Conservation (phyloP, 2,113 vertebrate genomes). For the Colaptes auratus region DNA sequence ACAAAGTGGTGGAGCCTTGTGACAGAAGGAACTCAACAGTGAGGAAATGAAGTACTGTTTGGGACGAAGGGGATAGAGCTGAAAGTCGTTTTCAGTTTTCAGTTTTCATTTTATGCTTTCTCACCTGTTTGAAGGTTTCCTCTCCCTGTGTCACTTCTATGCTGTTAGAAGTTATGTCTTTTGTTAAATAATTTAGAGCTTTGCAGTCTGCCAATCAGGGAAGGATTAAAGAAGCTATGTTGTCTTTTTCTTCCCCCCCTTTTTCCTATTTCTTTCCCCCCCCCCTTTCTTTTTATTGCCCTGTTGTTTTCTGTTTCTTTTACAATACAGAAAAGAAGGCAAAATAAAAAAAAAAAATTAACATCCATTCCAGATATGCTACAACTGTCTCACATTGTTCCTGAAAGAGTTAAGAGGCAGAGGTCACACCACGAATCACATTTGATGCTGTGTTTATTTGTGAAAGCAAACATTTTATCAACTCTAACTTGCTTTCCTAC, state of each 20-base stretch:
- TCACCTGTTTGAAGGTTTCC: constrained; percentile 74
- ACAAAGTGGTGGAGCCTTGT: not conserved
- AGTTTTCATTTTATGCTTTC: constrained; percentile 47
- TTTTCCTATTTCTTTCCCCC: not conserved
- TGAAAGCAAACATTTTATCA: not conserved
- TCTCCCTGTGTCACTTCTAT: constrained; percentile 60
- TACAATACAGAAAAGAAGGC: constrained; percentile 33
- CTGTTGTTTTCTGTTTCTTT: constrained; percentile 29
- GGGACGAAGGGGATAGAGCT: constrained; percentile 24
- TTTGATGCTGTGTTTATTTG: not conserved
- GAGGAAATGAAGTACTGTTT: constrained; percentile 30
- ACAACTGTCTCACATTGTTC: not conserved
- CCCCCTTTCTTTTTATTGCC: not conserved
- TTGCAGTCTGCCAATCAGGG: constrained; percentile 72
- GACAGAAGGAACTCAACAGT: not conserved
- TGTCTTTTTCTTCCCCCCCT: not conserved
- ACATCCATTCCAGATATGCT: not conserved
- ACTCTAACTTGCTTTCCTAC: not conserved
- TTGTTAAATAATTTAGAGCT: constrained; percentile 85
- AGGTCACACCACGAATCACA: not conserved
- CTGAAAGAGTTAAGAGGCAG: not conserved
- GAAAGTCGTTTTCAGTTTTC: constrained; percentile 47
- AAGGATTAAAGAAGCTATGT: constrained; percentile 72
- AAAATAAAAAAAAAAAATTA: constrained; percentile 32
- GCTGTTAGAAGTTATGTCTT: constrained; percentile 81